phyloP scores from a whole-genome alignment of 2,113 vertebrate species.

The Ciconia boyciana region DNA sequence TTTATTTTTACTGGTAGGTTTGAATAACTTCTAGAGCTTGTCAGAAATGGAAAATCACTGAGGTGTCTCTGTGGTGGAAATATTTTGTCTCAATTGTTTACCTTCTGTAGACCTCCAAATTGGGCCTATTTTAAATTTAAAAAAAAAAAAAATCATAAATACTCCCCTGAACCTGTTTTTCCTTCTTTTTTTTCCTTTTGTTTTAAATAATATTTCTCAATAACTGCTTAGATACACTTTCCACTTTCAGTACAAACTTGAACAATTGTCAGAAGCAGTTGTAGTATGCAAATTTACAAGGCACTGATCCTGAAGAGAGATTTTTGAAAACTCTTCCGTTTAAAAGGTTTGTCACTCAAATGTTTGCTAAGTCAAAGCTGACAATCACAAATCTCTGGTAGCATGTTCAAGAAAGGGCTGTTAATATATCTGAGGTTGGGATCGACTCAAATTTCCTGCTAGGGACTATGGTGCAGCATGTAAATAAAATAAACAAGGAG shows the following conservation, averaged over 20 bases:
- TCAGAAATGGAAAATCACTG: background rate
- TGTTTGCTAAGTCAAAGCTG: background rate
- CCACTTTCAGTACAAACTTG: background rate
- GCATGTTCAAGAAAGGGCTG: background rate
- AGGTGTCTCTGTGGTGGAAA: background rate
- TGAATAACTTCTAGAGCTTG: background rate
- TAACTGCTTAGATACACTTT: background rate
- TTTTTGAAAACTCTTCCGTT: background rate
- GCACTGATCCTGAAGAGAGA: background rate
- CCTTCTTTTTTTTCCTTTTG: fast-evolving
- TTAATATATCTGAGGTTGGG: background rate
- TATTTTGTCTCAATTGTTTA: background rate
- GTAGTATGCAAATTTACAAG: background rate
- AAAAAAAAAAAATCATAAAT: background rate
- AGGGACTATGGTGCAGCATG: background rate
- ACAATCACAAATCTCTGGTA: background rate
- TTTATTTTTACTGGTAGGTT: background rate
- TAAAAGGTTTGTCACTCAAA: background rate
- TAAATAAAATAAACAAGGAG: background rate
- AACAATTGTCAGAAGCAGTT: background rate
- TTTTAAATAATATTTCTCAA: background rate
- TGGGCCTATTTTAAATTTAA: background rate
- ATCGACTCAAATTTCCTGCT: background rate
- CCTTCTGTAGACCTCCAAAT: background rate
- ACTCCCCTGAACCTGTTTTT: background rate